phyloP scores from a whole-genome alignment of 2,113 vertebrate species.

The Mustela nigripes region DNA sequence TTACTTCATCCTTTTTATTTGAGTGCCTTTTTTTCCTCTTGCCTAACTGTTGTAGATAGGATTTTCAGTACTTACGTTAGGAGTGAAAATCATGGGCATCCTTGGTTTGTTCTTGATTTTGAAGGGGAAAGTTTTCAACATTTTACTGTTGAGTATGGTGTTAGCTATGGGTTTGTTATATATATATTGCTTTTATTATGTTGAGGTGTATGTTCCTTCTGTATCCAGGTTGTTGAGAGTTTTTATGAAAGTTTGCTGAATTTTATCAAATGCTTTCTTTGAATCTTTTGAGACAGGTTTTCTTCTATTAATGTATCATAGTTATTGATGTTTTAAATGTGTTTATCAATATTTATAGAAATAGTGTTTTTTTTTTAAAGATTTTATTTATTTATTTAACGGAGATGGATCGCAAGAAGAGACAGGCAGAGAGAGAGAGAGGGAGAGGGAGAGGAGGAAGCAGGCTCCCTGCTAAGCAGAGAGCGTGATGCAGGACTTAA shows the following conservation, averaged over 20 bases:
- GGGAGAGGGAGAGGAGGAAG: no score
- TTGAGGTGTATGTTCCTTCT: not conserved
- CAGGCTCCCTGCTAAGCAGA: no score
- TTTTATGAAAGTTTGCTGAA: not conserved
- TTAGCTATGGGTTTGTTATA: not conserved
- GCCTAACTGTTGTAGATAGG: not conserved
- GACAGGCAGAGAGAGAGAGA: no score
- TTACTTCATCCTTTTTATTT: not conserved
- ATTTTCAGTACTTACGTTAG: not conserved
- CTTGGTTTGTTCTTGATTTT: not conserved
- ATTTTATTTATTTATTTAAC: no score
- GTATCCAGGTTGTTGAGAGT: not conserved
- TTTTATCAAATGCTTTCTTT: not conserved
- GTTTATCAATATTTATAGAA: not conserved
- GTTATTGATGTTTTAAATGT: not conserved
- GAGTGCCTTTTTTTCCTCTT: not conserved
- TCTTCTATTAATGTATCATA: not conserved
- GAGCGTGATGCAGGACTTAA: no score
- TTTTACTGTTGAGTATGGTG: not conserved
- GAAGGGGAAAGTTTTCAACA: not conserved
- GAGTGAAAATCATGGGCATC: not conserved
- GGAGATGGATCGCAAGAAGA: no score
- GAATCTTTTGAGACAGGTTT: not conserved
- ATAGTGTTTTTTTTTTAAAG: not conserved
- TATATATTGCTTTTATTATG: not conserved